Conservation (phyloP, 2,797 vertebrate genomes). For the Poeciliopsis presidionis region DNA sequence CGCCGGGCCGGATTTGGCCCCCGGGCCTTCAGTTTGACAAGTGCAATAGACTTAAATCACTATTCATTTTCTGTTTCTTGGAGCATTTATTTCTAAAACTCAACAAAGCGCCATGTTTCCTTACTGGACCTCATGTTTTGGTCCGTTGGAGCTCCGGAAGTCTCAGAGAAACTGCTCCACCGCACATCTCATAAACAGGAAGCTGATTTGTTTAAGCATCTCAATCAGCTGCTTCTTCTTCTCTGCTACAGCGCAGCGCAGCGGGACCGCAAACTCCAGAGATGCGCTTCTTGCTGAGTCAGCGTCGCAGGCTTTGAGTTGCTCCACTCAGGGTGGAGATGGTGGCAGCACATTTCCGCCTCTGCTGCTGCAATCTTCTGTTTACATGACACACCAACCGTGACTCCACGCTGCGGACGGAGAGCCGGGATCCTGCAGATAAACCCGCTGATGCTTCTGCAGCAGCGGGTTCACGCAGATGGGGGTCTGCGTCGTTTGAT, state of each 20-base stretch:
- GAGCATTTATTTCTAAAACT: no score
- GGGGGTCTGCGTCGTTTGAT: not conserved
- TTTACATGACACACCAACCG: not conserved
- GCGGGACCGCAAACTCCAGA: slow-evolving; percentile 11
- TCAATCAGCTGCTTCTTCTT: not conserved
- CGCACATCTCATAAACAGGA: slow-evolving; percentile 46
- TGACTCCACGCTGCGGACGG: not conserved
- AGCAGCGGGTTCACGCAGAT: not conserved
- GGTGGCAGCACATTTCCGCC: slow-evolving; percentile 9
- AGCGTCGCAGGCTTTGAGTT: slow-evolving; percentile 36
- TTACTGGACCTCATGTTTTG: no score
- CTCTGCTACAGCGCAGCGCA: not conserved
- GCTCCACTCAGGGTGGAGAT: slow-evolving; percentile 46
- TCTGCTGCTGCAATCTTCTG: not conserved
- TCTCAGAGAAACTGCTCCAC: slow-evolving; percentile 29
- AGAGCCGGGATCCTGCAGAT: not conserved
- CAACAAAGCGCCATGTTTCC: no score
- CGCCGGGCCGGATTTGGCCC: no score
- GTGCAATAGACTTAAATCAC: no score
- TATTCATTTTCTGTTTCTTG: no score
- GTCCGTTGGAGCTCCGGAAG: no score
- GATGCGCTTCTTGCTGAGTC: slow-evolving; percentile 57
- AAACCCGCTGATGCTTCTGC: not conserved
- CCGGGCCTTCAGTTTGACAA: no score
- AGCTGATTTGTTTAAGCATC: slow-evolving; percentile 23